phyloP scores from a whole-genome alignment of 2,113 vertebrate genomes.

The Suncus etruscus region DNA sequence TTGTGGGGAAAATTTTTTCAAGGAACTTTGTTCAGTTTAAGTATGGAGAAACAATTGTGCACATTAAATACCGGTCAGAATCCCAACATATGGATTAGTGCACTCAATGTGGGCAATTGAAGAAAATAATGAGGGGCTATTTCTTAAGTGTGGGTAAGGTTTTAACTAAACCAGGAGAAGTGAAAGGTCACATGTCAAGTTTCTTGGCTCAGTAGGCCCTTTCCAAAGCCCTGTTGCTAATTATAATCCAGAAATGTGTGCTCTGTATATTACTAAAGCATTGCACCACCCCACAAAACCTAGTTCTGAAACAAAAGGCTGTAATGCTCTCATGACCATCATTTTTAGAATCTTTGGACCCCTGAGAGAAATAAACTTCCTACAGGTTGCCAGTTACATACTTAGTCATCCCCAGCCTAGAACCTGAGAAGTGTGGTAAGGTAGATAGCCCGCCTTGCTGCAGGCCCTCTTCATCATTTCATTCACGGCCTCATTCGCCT shows the following conservation, averaged over 20 bases:
- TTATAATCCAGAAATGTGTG: conserved; percentile 14
- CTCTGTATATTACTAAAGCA: conserved; percentile 14
- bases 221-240: not conserved
- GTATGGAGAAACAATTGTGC: not conserved
- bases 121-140: not conserved
- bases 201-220: not conserved
- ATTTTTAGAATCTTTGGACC: no score
- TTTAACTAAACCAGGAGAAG: not conserved
- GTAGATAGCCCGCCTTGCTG: not conserved
- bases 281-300: not conserved
- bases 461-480: not conserved
- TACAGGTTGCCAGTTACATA: not conserved
- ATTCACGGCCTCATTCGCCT: not conserved
- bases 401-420: not conserved
- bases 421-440: not conserved
- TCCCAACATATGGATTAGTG: not conserved
- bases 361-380: not conserved
- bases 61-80: not conserved
- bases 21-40: not conserved
- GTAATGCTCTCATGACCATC: no score
- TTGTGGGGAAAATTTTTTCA: conserved; percentile 40
- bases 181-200: not conserved
- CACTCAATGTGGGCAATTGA: not conserved
- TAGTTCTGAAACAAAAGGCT: not conserved
- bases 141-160: not conserved